phyloP scores from a whole-genome alignment of 1,140 invertebrate genomes.

The Bombus superbus region DNA sequence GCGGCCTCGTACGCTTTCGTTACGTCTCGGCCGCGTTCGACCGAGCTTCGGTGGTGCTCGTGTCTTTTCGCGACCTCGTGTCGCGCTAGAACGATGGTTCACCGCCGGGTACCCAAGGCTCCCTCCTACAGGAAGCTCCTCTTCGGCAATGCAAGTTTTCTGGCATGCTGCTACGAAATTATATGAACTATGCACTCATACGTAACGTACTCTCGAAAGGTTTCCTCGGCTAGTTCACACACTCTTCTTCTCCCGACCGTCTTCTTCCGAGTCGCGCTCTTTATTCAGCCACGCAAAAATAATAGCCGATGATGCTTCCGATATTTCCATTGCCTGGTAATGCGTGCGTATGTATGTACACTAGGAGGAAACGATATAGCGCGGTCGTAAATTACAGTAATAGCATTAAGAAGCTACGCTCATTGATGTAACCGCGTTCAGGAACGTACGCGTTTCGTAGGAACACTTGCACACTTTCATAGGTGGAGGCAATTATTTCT shows the following conservation, averaged over 20 bases:
- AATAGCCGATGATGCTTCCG: not conserved
- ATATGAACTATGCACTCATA: slow-evolving; percentile 31
- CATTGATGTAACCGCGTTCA: not conserved
- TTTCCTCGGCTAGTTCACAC: not conserved
- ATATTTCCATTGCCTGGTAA: not conserved
- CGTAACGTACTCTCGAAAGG: slow-evolving; percentile 21
- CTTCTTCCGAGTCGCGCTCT: not conserved
- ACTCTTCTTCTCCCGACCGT: not conserved
- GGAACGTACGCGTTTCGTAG: not conserved
- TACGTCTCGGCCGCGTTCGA: slow-evolving; percentile 30
- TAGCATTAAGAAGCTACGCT: not conserved
- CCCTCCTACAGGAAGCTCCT: slow-evolving; percentile 56
- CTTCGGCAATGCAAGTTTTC: slow-evolving; percentile 39
- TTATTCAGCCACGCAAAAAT: slow-evolving; percentile 3
- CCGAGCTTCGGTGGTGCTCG: slow-evolving; percentile 23
- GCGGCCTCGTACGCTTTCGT: slow-evolving; percentile 55
- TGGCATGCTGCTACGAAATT: slow-evolving; percentile 43
- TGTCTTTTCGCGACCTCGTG: slow-evolving; percentile 56
- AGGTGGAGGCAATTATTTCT: not conserved
- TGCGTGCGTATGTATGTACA: too few relatives aligned
- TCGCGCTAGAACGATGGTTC: slow-evolving; percentile 57
- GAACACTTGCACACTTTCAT: not conserved
- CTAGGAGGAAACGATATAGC: not conserved
- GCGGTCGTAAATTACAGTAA: not conserved
- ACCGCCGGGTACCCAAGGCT: slow-evolving; percentile 55